A percentile compares a stretch with the other conserved stretches of the same genome.
Evolutionary conservation across 2,797 vertebrate species (phyloP).

Genomic region (Pagetopsis macropterus): DNA sequence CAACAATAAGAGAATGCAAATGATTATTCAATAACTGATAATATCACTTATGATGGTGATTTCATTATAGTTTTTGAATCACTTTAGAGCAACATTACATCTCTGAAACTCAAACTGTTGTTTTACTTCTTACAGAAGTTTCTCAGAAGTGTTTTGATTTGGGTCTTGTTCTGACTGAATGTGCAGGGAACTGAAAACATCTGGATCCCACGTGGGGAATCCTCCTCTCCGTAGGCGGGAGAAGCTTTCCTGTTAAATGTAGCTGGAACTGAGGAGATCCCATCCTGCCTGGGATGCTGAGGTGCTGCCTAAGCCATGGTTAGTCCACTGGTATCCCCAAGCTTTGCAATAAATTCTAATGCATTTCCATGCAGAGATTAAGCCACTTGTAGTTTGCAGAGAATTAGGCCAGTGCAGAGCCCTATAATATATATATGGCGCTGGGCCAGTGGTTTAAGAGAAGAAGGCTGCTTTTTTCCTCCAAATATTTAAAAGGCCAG

Average conservation of each 20-base stretch:
- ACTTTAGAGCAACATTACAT: neutral
- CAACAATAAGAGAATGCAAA: neutral
- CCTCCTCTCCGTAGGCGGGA: constrained; percentile 7
- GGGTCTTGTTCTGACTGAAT: constrained; percentile 15
- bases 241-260: constrained; percentile 27
- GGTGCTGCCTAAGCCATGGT: constrained; percentile 46
- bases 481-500: constrained; percentile 16
- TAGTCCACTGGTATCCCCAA: constrained; percentile 33
- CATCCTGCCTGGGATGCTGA: constrained; percentile 14
- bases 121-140: constrained; percentile 6
- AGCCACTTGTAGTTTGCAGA: constrained; percentile 48
- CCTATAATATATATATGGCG: no score
- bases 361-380: constrained; percentile 60
- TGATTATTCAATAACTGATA: neutral
- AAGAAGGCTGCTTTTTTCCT: constrained; percentile 3
- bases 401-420: constrained; percentile 38
- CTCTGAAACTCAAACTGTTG: neutral
- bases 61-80: neutral
- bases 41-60: neutral
- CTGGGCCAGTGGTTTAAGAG: constrained; percentile 41
- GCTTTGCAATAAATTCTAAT: constrained; percentile 47
- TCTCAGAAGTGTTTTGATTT: constrained; percentile 19
- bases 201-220: constrained; percentile 70
- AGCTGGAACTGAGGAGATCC: constrained; percentile 42
- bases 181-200: constrained; percentile 49